phyloP scores from a whole-genome alignment of 2,113 vertebrate species.

The Anser cygnoides region DNA sequence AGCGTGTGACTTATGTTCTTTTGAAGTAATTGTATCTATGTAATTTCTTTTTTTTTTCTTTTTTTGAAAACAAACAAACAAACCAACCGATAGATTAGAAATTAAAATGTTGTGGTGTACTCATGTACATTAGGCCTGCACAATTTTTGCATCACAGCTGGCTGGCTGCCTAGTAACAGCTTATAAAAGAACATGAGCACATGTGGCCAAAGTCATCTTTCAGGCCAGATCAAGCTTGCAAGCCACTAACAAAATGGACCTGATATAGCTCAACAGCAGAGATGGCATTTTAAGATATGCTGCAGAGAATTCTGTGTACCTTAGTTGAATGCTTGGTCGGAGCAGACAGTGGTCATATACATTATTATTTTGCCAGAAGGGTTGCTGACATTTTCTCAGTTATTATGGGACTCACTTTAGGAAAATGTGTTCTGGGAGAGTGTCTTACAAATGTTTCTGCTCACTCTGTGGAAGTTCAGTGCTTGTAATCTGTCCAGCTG shows the following conservation, averaged over 20 bases:
- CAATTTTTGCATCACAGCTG: not conserved
- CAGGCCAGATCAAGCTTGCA: not conserved
- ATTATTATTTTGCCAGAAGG: not conserved
- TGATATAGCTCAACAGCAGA: not conserved
- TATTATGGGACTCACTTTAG: not conserved
- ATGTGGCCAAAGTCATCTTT: not conserved
- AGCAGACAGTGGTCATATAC: not conserved
- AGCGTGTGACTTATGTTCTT: not conserved
- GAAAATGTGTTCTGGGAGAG: not conserved
- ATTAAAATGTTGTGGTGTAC: not conserved
- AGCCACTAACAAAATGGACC: not conserved
- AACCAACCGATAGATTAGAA: not conserved
- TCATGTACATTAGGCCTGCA: not conserved
- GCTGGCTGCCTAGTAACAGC: not conserved
- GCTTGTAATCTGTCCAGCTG: not conserved
- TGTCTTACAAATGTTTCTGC: not conserved
- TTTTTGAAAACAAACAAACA: not conserved
- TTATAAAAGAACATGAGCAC: not conserved
- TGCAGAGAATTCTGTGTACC: not conserved
- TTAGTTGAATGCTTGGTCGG: not conserved
- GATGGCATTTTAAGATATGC: not conserved
- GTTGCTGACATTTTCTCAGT: not conserved
- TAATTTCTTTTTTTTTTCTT: not conserved
- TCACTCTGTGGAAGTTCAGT: not conserved
- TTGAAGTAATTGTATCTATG: not conserved